Evolutionary conservation across 2,113 vertebrate genomes (phyloP), one percentile per base, ranked within the genome.

Genomic region (Pimephales promelas): DNA sequence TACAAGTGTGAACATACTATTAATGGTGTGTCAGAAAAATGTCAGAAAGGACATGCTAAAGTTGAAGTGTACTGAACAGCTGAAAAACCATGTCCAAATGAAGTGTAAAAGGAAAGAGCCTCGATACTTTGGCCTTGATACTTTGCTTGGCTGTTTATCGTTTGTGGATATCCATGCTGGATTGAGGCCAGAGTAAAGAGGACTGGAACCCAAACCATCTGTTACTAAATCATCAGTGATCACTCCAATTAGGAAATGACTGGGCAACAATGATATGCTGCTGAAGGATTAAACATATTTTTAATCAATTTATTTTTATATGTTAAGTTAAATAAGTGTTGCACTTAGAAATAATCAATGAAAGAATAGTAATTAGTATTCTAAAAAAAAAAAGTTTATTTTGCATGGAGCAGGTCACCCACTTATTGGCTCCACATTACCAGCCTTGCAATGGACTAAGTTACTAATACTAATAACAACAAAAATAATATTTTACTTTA

Each of bases 101-200:
- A 83, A 70, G 57, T 28, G 6, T 79, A 40, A 77, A 87, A 61
- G 78, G 40, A 59, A 43, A 70, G 70, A n/a, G n/a, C n/a, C n/a
- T n/a, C n/a, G n/a, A n/a, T n/a, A n/a, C n/a, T n/a, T 79, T 83
- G 83, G 85, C 89, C 86, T 83, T 74, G 40, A 59, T 83, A 68
- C 24, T 82, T 49, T 47, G 31, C 74, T 66, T 75, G 59, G 34
- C 74, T 34, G 13, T 88, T 20, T 71, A 81, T 80, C 87, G 85
- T 85, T 47, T 80, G 76, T 40, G 81, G 77, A 83, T 84, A 62
- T 64, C 76, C 74, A 72, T 68, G 24, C 78, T 86, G 87, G 79
- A 59, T 56, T 56, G 24, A 14, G 52, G 86, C 81, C 86, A 87
- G 77, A 82, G 83, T 74, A 62, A 70, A 79, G 80, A 81, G 40